Evolutionary conservation across 1,140 invertebrate genomes (phyloP).

Genomic region (Laupala kohalensis): DNA sequence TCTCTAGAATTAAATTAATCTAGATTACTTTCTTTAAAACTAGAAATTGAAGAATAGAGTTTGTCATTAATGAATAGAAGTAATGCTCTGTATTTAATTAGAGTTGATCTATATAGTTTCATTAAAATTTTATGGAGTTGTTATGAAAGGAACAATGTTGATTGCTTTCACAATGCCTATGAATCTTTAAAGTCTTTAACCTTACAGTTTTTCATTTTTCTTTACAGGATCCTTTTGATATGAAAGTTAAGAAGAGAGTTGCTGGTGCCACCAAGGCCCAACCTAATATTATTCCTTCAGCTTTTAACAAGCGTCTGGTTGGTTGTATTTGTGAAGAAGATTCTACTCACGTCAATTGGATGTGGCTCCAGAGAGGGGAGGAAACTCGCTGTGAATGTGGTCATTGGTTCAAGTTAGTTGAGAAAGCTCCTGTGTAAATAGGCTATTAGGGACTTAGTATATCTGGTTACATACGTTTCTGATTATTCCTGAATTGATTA

Average conservation of each 20-base stretch:
- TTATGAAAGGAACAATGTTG: too few species aligned
- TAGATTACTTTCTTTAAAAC: too few species aligned
- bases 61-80: too few species aligned
- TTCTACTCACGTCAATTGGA: constrained; percentile 73
- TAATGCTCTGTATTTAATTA: too few species aligned
- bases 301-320: constrained; percentile 75
- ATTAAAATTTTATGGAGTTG: too few species aligned
- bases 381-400: constrained; percentile 89
- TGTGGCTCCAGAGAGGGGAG: constrained; percentile 81
- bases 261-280: constrained; percentile 58
- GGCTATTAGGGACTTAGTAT: background rate
- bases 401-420: constrained; percentile 80
- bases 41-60: too few species aligned
- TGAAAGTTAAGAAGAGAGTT: constrained; percentile 62
- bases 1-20: too few species aligned
- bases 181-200: too few species aligned
- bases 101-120: too few species aligned
- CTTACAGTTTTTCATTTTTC: too few species aligned
- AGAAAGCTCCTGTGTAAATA: background rate
- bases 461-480: background rate
- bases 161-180: too few species aligned
- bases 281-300: constrained; percentile 82
- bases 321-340: constrained; percentile 97
- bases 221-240: constrained; percentile 70
- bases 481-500: background rate